These are phyloP conservation scores for Scleropages formosus DNA, from an alignment of 2,797 vertebrate species.

Conservation along the genomic window DNA sequence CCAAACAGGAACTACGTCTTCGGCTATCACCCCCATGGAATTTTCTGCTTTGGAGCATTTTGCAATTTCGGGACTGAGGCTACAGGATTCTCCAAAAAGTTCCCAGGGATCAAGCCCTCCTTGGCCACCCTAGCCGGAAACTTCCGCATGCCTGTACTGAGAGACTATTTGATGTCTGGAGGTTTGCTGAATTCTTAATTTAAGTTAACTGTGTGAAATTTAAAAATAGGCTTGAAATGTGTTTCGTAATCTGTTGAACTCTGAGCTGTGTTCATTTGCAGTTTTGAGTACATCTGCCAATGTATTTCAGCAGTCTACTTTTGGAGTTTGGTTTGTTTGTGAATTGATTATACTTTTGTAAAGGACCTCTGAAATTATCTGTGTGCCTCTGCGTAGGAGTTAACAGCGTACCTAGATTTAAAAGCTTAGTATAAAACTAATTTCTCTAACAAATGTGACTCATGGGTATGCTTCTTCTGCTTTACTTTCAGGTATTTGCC, in stretches of 20 bases:
- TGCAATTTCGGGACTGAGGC: slow-evolving; percentile 97
- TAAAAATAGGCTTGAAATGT: not conserved
- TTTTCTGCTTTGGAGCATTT: slow-evolving; percentile 92
- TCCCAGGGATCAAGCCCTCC: slow-evolving; percentile 88
- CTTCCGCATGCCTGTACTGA: slow-evolving; percentile 86
- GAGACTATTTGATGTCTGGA: slow-evolving; percentile 96
- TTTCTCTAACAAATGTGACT: not conserved
- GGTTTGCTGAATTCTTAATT: slow-evolving; percentile 67
- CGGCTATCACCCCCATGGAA: slow-evolving; percentile 94
- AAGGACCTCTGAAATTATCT: not conserved
- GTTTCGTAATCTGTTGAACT: slow-evolving; percentile 24
- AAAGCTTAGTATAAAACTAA: not conserved
- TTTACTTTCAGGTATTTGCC: slow-evolving; percentile 81
- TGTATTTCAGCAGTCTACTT: slow-evolving; percentile 29
- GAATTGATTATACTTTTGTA: slow-evolving; percentile 15
- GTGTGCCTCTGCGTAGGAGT: too few species aligned
- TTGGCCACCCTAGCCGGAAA: slow-evolving; percentile 92
- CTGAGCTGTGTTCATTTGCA: slow-evolving; percentile 60
- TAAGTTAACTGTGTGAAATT: not conserved
- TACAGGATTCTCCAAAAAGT: slow-evolving; percentile 89
- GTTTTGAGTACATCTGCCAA: slow-evolving; percentile 44
- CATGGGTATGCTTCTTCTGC: not conserved
- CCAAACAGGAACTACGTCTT: slow-evolving; percentile 95
- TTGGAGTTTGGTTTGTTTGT: slow-evolving; percentile 38
- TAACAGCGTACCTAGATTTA: too few species aligned